Base-by-base conservation (phyloP, 1,140 invertebrate genomes). In the Pinna nobilis region DNA sequence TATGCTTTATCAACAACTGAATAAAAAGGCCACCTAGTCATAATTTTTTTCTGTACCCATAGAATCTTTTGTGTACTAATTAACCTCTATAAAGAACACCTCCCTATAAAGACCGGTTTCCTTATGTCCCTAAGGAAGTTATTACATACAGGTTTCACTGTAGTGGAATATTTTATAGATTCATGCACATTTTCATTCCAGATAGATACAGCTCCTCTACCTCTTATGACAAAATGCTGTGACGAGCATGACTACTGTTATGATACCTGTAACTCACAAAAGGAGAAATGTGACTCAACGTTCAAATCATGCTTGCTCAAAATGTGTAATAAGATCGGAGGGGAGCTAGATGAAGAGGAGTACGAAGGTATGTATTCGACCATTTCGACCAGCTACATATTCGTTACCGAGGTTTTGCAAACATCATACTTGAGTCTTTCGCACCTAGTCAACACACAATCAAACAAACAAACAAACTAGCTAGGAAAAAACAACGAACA, bases 191-290 rank as follows among this genome's bases (percentile, higher is more conserved):
- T 41, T 9, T 1, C 13, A 23, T 1, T 39, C 3, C 37, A 61
- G 59, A 44, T 61, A 23, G 59, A 61, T 20, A 61, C 59, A 18
- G 37, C 59, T 6, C 18, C 33, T 28, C 32, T 61, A 23, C 59
- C 59, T 4, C 7, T 61, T 18, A 61, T 61, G 59, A 61, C 59
- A 2, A 41, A 28, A 18, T 61, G 59, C n/a, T 61, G 59, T 61
- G 59, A 61, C 11, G 35, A 61, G 6, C 59, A 61, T 20, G 59
- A 61, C 28, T 61, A 37, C 23, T 61, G 59, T 25, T 61, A 61
- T 23, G 59, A 61, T 35, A 61, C 18, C 3, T 61, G 59, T 44
- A 61, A 61, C 23, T 41, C 35, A 11, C 20, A 61, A 25, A 61
- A 61, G 18, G 35, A 39, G 7, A 61, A 61, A 25, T 61, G 59